Percentiles rank a stretch among this genome's conserved stretches.
These are phyloP conservation scores for Idaea aversata DNA, from an alignment of 2,888 invertebrate genomes.

Conservation along the genomic window DNA sequence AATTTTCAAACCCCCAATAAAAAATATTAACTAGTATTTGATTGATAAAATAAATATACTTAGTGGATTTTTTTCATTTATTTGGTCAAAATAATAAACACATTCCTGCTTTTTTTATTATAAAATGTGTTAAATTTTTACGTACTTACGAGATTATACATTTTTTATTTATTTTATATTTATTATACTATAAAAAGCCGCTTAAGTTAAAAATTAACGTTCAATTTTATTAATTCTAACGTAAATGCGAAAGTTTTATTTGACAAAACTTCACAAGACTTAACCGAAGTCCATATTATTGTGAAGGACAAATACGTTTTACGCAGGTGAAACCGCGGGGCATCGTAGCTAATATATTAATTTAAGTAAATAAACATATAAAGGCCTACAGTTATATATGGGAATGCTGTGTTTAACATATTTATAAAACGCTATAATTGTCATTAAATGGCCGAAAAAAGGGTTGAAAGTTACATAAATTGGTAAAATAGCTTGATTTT, in stretches of 20 bases:
- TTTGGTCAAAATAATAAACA: conserved; percentile 19
- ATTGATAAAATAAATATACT: not conserved
- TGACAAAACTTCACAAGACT: not conserved
- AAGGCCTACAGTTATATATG: not conserved
- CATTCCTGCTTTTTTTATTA: conserved; percentile 38
- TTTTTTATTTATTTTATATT: conserved; percentile 11
- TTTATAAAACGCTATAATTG: not conserved
- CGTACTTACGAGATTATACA: conserved; percentile 51
- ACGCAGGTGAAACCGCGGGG: not conserved
- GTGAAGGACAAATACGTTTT: not conserved
- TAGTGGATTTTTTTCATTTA: conserved; percentile 12
- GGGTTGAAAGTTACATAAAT: too few species aligned
- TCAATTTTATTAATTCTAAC: conserved; percentile 7
- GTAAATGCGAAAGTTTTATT: conserved; percentile 9
- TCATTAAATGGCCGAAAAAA: not conserved
- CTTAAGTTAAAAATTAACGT: not conserved
- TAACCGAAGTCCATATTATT: too few species aligned
- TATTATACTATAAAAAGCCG: not conserved
- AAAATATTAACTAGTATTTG: not conserved
- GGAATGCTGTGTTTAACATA: not conserved
- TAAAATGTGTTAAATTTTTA: conserved; percentile 20
- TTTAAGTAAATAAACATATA: not conserved
- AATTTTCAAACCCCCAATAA: not conserved
- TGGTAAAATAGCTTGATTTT: not conserved
- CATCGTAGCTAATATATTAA: not conserved